Percentiles rank a stretch among this genome's conserved stretches.
Conservation (phyloP, 2,888 invertebrate genomes). For the Agrotis segetum region DNA sequence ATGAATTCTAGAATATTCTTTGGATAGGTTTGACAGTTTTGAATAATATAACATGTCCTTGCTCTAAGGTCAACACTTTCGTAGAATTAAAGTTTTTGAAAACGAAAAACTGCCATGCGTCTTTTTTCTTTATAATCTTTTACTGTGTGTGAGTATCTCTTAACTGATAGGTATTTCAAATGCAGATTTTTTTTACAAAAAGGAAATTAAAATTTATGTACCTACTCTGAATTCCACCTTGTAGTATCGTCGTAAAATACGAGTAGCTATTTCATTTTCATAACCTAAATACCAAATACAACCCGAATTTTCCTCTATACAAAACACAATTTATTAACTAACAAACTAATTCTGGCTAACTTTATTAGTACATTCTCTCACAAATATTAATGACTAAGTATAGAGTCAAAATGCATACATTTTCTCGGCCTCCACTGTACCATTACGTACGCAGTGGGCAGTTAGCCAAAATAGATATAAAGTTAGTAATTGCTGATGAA, state of each 20-base stretch:
- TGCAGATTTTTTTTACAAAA: background rate
- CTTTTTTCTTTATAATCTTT: background rate
- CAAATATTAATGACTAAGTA: slow-evolving; percentile 63
- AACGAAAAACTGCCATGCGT: background rate
- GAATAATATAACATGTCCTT: background rate
- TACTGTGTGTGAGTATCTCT: background rate
- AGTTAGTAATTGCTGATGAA: slow-evolving; percentile 73
- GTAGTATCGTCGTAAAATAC: background rate
- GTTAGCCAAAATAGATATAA: slow-evolving; percentile 72
- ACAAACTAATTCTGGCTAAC: slow-evolving; percentile 32
- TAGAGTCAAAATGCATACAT: slow-evolving; percentile 63
- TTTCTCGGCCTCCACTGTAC: slow-evolving; percentile 60
- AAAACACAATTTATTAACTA: slow-evolving; percentile 33
- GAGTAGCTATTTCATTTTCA: background rate
- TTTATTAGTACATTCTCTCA: slow-evolving; percentile 55
- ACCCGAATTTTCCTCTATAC: slow-evolving; percentile 12
- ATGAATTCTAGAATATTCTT: slow-evolving; percentile 6
- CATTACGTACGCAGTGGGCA: slow-evolving; percentile 67
- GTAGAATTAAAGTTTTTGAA: background rate
- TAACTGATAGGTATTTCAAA: background rate
- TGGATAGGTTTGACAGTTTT: slow-evolving; percentile 23
- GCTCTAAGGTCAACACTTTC: background rate
- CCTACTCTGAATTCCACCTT: too few species aligned
- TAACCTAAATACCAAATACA: slow-evolving; percentile 9
- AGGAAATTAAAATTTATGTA: background rate